These are phyloP conservation scores for Drosophila vallismaia DNA, from an alignment of 2,888 invertebrate genomes.

Conservation along the genomic window DNA sequence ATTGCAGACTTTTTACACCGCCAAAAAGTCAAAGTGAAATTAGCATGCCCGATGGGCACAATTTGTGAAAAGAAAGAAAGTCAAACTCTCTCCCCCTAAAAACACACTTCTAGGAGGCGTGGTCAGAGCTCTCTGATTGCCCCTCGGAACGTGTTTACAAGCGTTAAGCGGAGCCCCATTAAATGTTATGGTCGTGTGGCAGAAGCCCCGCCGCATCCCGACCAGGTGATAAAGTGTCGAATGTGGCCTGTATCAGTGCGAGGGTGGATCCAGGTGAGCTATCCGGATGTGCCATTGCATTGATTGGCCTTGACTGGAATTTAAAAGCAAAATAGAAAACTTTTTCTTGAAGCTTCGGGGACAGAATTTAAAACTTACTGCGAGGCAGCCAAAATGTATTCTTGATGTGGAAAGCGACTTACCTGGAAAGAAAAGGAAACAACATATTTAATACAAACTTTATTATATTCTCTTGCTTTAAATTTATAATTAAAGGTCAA, in stretches of 20 bases:
- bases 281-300: slow-evolving; percentile 4
- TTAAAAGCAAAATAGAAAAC: slow-evolving; percentile 17
- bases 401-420: slow-evolving; percentile 28
- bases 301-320: not conserved
- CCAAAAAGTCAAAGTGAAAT: slow-evolving; percentile 68
- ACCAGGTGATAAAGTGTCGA: slow-evolving; percentile 75
- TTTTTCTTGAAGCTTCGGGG: not conserved
- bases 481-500: not conserved
- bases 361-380: slow-evolving; percentile 49
- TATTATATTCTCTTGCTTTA: not conserved
- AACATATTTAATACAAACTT: not conserved
- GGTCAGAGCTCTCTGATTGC: slow-evolving; percentile 52
- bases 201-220: slow-evolving; percentile 52
- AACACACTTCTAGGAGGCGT: slow-evolving; percentile 32
- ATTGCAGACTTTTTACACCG: slow-evolving; percentile 65
- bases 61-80: slow-evolving; percentile 58
- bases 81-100: slow-evolving; percentile 13
- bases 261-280: not conserved
- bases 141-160: slow-evolving; percentile 68
- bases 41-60: slow-evolving; percentile 73
- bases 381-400: slow-evolving; percentile 22
- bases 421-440: slow-evolving; percentile 42
- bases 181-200: slow-evolving; percentile 68
- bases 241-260: slow-evolving; percentile 50
- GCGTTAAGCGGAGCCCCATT: slow-evolving; percentile 73